Percentiles rank a stretch among this genome's conserved stretches.
phyloP scores from a whole-genome alignment of 2,888 invertebrate species.

The Marronus borbonicus region DNA sequence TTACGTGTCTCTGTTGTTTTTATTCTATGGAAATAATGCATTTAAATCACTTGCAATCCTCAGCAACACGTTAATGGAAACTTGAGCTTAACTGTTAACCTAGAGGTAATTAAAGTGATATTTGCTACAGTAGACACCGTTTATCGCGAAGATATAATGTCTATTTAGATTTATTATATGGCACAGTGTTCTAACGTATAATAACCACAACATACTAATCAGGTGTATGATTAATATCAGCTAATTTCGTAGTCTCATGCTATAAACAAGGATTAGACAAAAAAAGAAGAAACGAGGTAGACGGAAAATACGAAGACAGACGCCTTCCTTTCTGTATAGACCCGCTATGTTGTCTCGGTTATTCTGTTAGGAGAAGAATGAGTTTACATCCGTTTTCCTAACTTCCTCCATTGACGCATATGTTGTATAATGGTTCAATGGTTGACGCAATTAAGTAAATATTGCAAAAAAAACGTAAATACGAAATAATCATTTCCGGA shows the following conservation, averaged over 20 bases:
- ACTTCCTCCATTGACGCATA: constrained; percentile 1
- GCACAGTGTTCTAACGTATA: background rate
- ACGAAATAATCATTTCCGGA: too few relatives aligned
- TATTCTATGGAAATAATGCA: background rate
- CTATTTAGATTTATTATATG: background rate
- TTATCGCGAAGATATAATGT: background rate
- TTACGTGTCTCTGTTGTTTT: too few relatives aligned
- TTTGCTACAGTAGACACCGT: background rate
- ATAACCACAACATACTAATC: background rate
- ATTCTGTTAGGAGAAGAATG: background rate
- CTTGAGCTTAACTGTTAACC: background rate
- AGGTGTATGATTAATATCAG: background rate
- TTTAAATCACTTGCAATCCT: background rate
- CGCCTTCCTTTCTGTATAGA: constrained; percentile 11
- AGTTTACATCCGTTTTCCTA: constrained; percentile 10
- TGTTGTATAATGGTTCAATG: background rate
- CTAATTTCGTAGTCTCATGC: background rate
- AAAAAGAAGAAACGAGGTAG: constrained; percentile 21
- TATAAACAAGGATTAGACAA: background rate
- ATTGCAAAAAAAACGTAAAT: too few relatives aligned
- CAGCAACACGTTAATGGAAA: background rate
- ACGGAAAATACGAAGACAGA: background rate
- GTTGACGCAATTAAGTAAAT: too few relatives aligned
- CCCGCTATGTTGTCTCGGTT: constrained; percentile 1
- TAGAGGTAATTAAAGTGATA: background rate